Evolutionary conservation across 2,888 invertebrate genomes (phyloP).

Genomic region (Dorcus hopei): DNA sequence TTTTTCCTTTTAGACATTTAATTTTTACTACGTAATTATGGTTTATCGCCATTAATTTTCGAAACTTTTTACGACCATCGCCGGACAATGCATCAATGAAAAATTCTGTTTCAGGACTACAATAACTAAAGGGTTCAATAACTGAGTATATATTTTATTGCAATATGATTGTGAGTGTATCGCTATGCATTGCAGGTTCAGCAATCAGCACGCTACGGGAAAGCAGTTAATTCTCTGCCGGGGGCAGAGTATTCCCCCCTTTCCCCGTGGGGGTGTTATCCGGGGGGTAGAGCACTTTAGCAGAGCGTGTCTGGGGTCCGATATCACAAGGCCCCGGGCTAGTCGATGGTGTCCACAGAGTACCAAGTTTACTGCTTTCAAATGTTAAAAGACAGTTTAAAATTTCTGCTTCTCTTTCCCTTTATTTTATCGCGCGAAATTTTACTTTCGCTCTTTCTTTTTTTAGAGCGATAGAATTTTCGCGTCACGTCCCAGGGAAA

Average conservation of each 20-base stretch:
- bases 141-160: conserved; percentile 25
- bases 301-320: conserved; percentile 40
- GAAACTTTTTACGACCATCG: no score
- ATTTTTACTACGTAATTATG: neutral
- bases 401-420: conserved; percentile 23
- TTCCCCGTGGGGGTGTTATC: conserved; percentile 22
- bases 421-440: neutral
- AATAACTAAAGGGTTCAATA: no score
- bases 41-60: no score
- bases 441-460: conserved; percentile 27
- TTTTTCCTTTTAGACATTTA: neutral
- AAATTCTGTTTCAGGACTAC: no score
- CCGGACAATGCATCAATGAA: no score
- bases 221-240: conserved; percentile 40
- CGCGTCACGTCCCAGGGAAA: conserved; percentile 1
- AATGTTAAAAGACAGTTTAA: conserved; percentile 31
- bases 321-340: conserved; percentile 37
- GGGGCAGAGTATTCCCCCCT: conserved; percentile 32
- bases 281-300: conserved; percentile 38
- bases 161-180: conserved; percentile 28
- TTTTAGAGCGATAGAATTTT: conserved; percentile 1
- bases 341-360: conserved; percentile 32
- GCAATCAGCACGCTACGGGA: conserved; percentile 37
- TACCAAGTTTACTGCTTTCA: conserved; percentile 34
- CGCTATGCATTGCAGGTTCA: conserved; percentile 30